A percentile compares a stretch with the other conserved stretches of the same genome.
Conservation (phyloP, 1,140 invertebrate genomes). For the Coptotermes formosanus region DNA sequence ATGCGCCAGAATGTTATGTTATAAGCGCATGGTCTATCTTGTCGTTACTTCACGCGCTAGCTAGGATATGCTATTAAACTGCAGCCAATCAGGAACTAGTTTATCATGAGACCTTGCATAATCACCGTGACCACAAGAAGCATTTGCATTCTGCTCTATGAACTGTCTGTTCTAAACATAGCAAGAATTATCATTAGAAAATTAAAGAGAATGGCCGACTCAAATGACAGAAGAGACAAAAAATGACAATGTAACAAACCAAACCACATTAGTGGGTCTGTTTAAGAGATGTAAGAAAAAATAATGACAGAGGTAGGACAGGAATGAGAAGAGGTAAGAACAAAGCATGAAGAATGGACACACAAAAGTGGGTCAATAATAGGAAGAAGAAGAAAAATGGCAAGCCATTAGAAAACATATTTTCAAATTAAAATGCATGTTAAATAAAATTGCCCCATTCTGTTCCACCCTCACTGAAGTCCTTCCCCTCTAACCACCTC, state of each 20-base stretch:
- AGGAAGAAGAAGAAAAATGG: background rate
- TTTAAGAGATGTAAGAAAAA: background rate
- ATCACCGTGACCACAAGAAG: background rate
- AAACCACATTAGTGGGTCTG: background rate
- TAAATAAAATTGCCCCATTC: background rate
- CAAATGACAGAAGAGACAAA: background rate
- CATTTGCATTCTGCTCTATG: background rate
- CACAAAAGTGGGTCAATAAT: background rate
- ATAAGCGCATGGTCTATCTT: too few species aligned
- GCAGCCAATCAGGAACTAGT: background rate
- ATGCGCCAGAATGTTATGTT: too few species aligned
- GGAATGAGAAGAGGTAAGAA: background rate
- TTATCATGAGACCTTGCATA: background rate
- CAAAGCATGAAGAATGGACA: background rate
- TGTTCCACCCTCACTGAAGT: background rate
- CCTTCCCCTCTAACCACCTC: background rate
- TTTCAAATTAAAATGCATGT: background rate
- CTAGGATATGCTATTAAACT: background rate
- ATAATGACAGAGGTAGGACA: background rate
- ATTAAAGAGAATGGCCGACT: background rate
- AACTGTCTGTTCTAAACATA: background rate
- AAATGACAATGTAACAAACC: background rate
- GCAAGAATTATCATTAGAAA: background rate
- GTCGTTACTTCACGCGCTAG: background rate
- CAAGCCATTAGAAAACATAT: slow-evolving; percentile 1